Base-by-base conservation (phyloP, 2,797 vertebrate genomes). In the Rhodeus uyekii region DNA sequence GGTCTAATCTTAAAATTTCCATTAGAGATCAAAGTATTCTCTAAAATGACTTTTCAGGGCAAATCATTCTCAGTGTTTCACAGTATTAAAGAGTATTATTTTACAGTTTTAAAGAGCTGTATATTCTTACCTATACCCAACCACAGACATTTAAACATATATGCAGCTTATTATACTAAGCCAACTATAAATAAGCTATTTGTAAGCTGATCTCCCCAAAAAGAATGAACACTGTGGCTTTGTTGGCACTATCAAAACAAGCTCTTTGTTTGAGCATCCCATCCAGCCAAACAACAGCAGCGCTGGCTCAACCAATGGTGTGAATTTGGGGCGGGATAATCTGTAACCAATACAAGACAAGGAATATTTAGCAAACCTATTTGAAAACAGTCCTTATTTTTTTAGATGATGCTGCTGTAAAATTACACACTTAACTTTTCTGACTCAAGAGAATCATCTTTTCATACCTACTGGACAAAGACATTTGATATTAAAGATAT, bases 291-390 rank as follows among this genome's bases (percentile, higher is more conserved):
- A 48, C 29, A 22, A 50, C 68, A 34, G 46, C 44, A 72, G 44
- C 69, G 14, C 44, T n/a, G 69, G 46, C 29, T 73, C 29, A 73
- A 73, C 46, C 29, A 73, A 36, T 73, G 29, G 46, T 53, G 10
- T n/a, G 44, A 13, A n/a, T 34, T 34, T 50, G 29, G 9, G 27
- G 29, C 0, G 1, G 6, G 42, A 22, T 32, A 13, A 36, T 53
- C 0, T 36, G 12, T 53, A 3, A 24, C 71, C 71, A 73, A 53
- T 53, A 73, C 29, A 5, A 36, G 69, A 36, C 46, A 72, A 18
- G 60, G 27, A 63, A 53, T 53, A 13, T 55, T 73, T 18, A 73
- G 32, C 13, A 55, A 73, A 24, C 48, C 32, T 73, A 48, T 73
- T 53, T 38, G 48, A n/a, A 73, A 72, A 73, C 32, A 38, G 4